These are phyloP conservation scores for Zelleria hepariella DNA, from an alignment of 2,888 invertebrate genomes.

Conservation along the genomic window DNA sequence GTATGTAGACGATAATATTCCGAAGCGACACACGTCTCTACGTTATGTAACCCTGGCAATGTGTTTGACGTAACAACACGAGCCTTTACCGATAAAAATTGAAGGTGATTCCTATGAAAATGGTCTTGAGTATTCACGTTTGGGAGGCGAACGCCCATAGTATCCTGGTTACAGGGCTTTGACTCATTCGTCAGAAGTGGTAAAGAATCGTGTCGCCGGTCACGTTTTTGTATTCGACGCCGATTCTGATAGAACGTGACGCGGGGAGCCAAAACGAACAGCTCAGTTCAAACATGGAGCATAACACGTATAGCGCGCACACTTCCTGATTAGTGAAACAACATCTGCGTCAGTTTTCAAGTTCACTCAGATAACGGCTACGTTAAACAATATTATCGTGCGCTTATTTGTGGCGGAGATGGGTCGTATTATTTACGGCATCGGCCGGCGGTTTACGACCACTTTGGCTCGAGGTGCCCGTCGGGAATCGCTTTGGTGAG, in stretches of 20 bases:
- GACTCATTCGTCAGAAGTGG: conserved; percentile 6
- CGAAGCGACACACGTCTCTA: background rate
- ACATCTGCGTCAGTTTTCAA: conserved; percentile 48
- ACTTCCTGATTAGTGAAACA: conserved; percentile 54
- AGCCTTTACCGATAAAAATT: background rate
- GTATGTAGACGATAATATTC: background rate
- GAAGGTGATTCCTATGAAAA: background rate
- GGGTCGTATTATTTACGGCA: conserved; percentile 18
- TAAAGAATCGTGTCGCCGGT: conserved; percentile 20
- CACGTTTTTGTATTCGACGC: conserved; percentile 20
- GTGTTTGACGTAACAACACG: background rate
- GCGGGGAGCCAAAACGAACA: conserved; percentile 17
- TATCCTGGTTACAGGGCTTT: background rate
- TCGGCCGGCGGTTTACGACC: conserved; percentile 21
- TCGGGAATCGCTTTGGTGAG: background rate
- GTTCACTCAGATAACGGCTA: conserved; percentile 50
- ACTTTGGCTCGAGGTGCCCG: conserved; percentile 9
- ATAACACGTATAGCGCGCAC: conserved; percentile 22
- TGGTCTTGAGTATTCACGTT: background rate
- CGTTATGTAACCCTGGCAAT: background rate
- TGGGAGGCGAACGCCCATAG: background rate
- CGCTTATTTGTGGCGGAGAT: conserved; percentile 26
- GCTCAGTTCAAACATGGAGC: conserved; percentile 26
- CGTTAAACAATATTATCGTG: conserved; percentile 42
- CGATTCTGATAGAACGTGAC: conserved; percentile 12